Base-by-base conservation (phyloP, 2,888 invertebrate genomes). In the Lacanobia wlatinum region DNA sequence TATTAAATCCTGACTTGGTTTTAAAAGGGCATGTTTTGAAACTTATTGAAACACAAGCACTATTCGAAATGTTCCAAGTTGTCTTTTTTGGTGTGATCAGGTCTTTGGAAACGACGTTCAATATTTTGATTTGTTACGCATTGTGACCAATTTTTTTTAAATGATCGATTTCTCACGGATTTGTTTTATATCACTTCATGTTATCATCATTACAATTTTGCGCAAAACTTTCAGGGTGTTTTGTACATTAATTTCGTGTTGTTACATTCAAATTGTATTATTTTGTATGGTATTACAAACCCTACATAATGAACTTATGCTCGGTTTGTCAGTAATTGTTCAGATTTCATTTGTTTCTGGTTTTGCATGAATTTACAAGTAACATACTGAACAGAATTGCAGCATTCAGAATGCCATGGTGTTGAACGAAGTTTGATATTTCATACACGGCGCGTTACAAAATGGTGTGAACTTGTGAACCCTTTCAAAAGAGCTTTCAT, bases 11-110 rank as follows among this genome's bases (percentile, higher is more conserved):
- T 50, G 16, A 16, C 23, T 46, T 38, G 50, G 34, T 60, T 82
- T 66, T n/a, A 38, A 63, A 74, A 23, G 28, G 65, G 64, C 62
- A 69, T 78, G 78, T 21, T 63, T n/a, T 10, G 14, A 43, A 65
- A 16, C 18, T 23, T 43, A 71, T 74, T n/a, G 1, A 52, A 46
- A 40, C 52, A 38, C 9, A 46, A 23, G 1, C 16, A 40, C 9
- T 23, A n/a, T 38, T 28, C 6, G 28, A 48, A 18, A 48, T 18
- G 7, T 12, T 18, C 7, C 8, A 18, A 18, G 8, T 8, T 48
- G 12, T 8, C 18, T 48, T 38, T 40, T 59, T 14, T 8, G 14
- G 40, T 21, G 40, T 43, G 59, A 40, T 8, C 21, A 16, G 10
- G 34, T 38, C 18, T 58, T 34, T 58, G 34, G n/a, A n/a, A 38